Conservation (phyloP, 2,113 vertebrate genomes). For the Aviceda subcristata region DNA sequence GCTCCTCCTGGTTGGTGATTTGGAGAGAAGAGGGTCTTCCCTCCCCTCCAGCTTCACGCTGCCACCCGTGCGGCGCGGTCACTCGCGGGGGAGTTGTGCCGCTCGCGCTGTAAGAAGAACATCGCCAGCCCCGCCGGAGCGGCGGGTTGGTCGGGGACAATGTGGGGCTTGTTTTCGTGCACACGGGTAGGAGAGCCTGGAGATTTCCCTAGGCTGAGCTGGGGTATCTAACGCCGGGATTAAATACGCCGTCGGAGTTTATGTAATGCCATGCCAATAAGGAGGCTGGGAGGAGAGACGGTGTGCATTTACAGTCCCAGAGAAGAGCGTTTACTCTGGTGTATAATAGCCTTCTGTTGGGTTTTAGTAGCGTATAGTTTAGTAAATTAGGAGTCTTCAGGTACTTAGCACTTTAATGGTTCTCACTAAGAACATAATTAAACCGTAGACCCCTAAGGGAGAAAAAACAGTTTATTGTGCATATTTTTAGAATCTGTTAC, state of each 20-base stretch:
- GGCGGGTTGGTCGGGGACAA: background rate
- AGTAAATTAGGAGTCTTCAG: slow-evolving; percentile 67
- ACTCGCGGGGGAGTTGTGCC: rapidly evolving
- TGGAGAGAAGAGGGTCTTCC: background rate
- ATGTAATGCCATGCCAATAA: background rate
- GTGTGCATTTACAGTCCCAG: background rate
- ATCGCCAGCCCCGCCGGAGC: background rate
- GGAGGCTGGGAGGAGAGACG: background rate
- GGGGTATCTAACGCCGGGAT: background rate
- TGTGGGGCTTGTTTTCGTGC: slow-evolving; percentile 4
- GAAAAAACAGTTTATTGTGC: slow-evolving; percentile 54
- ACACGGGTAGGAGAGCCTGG: background rate
- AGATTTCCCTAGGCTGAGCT: background rate
- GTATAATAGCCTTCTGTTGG: slow-evolving; percentile 65
- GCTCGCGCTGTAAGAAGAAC: rapidly evolving
- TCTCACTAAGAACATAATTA: slow-evolving; percentile 71
- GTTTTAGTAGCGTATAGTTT: slow-evolving; percentile 28
- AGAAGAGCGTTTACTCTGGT: slow-evolving; percentile 14
- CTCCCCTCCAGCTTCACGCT: rapidly evolving
- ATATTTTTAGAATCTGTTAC: slow-evolving; percentile 63
- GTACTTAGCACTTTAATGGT: slow-evolving; percentile 65
- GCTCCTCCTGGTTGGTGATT: background rate
- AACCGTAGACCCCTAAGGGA: slow-evolving; percentile 58
- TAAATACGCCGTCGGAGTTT: background rate
- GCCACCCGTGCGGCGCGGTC: rapidly evolving